Conservation (phyloP, 2,797 vertebrate genomes). For the Euthynnus affinis region DNA sequence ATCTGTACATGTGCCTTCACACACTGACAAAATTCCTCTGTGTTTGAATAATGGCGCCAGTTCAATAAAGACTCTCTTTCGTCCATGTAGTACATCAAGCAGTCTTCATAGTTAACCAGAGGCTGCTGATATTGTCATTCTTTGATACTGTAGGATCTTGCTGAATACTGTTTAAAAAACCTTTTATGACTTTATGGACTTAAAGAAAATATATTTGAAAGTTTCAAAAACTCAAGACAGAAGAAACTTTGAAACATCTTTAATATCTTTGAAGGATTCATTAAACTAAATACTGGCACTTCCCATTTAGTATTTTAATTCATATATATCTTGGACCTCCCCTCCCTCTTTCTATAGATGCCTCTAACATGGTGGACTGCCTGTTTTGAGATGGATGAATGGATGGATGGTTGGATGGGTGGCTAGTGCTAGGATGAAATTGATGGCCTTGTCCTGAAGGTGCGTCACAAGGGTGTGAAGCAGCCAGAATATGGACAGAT, state of each 20-base stretch:
- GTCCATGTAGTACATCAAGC: background rate
- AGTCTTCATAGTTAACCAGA: background rate
- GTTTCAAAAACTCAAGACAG: no score
- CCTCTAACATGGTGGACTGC: slow-evolving; percentile 1
- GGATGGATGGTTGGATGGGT: background rate
- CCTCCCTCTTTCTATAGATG: background rate
- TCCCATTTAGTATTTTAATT: background rate
- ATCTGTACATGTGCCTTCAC: background rate
- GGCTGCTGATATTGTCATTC: background rate
- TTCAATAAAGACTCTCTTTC: slow-evolving; percentile 2
- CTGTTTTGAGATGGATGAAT: slow-evolving; percentile 14
- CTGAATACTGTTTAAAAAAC: background rate
- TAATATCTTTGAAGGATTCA: background rate
- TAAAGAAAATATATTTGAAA: no score
- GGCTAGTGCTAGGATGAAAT: slow-evolving; percentile 30
- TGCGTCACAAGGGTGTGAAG: slow-evolving; percentile 26
- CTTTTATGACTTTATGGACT: background rate
- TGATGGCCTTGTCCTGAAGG: slow-evolving; percentile 30
- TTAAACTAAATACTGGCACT: background rate
- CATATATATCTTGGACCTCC: background rate
- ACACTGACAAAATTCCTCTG: background rate
- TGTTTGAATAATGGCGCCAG: slow-evolving; percentile 12
- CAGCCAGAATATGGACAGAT: slow-evolving; percentile 25
- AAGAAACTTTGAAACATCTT: background rate
- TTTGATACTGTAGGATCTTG: slow-evolving; percentile 4